Evolutionary conservation across 2,113 vertebrate species (phyloP).

Genomic region (Hepsetus odoe): DNA sequence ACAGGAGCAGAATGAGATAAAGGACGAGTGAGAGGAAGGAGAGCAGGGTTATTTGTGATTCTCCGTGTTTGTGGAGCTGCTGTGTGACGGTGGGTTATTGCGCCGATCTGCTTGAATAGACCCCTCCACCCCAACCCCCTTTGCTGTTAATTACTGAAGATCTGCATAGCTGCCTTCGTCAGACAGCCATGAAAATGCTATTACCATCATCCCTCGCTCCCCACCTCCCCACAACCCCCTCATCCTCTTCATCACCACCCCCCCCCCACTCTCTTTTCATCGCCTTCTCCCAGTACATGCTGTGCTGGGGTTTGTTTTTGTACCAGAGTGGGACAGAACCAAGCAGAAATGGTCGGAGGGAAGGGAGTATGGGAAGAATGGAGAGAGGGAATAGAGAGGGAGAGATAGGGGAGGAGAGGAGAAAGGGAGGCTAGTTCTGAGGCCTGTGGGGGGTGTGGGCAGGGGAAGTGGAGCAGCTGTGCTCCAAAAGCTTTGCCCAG

Average conservation of each 20-base stretch:
- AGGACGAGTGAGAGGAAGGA: neutral
- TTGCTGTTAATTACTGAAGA: slow-evolving; percentile 65
- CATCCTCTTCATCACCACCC: neutral
- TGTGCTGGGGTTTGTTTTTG: neutral
- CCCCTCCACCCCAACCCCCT: slow-evolving; percentile 13
- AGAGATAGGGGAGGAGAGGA: neutral
- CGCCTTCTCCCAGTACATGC: neutral
- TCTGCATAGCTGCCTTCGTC: slow-evolving; percentile 68
- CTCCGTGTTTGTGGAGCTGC: slow-evolving; percentile 1
- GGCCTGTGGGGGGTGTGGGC: neutral
- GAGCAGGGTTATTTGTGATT: no score
- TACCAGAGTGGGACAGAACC: slow-evolving; percentile 50
- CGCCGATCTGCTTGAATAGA: slow-evolving; percentile 49
- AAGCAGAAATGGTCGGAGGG: neutral
- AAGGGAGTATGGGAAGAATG: neutral
- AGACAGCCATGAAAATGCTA: slow-evolving; percentile 61
- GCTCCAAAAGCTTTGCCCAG: neutral
- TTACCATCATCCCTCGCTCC: slow-evolving; percentile 41
- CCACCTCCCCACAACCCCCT: neutral
- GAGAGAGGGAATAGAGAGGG: neutral
- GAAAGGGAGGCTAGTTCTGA: no score
- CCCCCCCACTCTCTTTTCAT: neutral
- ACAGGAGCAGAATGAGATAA: neutral
- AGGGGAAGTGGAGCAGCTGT: neutral
- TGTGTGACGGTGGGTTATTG: neutral